Evolutionary conservation across 2,888 invertebrate species (phyloP).

Genomic region (Endomychus coccineus): DNA sequence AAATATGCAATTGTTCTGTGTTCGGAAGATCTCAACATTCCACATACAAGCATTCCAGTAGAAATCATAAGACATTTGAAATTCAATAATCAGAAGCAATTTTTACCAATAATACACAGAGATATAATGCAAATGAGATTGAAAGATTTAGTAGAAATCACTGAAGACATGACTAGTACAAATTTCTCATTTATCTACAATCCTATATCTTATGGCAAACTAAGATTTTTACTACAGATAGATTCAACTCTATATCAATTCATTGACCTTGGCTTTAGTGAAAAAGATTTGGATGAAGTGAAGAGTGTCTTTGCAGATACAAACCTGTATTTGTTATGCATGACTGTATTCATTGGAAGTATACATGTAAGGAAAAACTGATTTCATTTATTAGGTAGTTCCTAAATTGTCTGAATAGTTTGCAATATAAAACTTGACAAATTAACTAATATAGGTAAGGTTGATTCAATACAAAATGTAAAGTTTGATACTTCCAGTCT

Average conservation of each 20-base stretch:
- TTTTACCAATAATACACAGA: conserved; percentile 75
- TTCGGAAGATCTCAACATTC: conserved; percentile 51
- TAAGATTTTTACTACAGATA: conserved; percentile 70
- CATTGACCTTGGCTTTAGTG: conserved; percentile 73
- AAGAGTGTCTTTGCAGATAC: conserved; percentile 96
- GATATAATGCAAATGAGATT: conserved; percentile 77
- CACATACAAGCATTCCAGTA: conserved; percentile 33
- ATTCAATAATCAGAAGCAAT: conserved; percentile 54
- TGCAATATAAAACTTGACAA: no score
- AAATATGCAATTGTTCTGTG: conserved; percentile 69
- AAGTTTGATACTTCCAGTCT: no score
- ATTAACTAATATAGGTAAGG: no score
- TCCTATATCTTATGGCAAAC: conserved; percentile 72
- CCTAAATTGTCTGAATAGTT: no score
- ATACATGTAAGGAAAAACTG: conserved; percentile 94
- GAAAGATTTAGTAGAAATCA: conserved; percentile 64
- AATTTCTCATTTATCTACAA: conserved; percentile 64
- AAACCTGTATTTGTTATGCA: conserved; percentile 81
- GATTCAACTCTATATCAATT: conserved; percentile 66
- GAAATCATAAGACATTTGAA: conserved; percentile 44
- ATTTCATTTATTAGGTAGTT: conserved; percentile 22
- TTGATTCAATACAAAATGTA: no score
- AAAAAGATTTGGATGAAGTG: conserved; percentile 93
- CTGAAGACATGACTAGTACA: conserved; percentile 51
- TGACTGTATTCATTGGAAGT: conserved; percentile 85